Evolutionary conservation across 1,140 invertebrate genomes (phyloP).

Genomic region (Caerostris extrusa): DNA sequence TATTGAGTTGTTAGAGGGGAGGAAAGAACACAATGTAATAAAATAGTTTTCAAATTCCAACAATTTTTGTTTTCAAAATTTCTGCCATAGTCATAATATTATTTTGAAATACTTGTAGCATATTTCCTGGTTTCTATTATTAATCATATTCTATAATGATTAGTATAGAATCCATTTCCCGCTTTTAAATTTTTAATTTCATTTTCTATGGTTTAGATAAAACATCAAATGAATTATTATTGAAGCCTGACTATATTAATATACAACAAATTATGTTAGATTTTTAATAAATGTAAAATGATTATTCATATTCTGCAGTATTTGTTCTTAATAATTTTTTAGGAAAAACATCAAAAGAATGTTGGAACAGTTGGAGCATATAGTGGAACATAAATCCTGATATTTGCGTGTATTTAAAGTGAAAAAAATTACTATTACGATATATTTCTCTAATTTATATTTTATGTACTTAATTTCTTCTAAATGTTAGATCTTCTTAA

Average conservation of each 20-base stretch:
- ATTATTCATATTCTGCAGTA: neutral
- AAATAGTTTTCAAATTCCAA: no score
- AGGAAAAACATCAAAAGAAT: constrained; percentile 74
- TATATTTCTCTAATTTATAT: neutral
- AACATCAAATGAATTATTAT: no score
- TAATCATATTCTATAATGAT: no score
- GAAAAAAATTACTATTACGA: neutral
- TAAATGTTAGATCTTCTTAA: neutral
- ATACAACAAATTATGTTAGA: no score
- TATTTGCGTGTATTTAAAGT: neutral
- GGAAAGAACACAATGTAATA: no score
- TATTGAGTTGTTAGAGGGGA: no score
- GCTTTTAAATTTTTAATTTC: neutral
- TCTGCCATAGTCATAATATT: no score
- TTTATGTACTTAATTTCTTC: neutral
- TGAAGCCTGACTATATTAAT: no score
- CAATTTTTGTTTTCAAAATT: no score
- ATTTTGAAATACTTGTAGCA: no score
- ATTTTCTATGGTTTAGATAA: neutral
- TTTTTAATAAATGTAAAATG: neutral
- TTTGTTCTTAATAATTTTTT: constrained; percentile 48
- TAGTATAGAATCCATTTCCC: neutral
- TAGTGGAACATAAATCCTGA: constrained; percentile 73
- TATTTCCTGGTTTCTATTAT: no score
- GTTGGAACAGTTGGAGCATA: constrained; percentile 67